phyloP scores from a whole-genome alignment of 2,113 vertebrate genomes.

The Turnix velox region DNA sequence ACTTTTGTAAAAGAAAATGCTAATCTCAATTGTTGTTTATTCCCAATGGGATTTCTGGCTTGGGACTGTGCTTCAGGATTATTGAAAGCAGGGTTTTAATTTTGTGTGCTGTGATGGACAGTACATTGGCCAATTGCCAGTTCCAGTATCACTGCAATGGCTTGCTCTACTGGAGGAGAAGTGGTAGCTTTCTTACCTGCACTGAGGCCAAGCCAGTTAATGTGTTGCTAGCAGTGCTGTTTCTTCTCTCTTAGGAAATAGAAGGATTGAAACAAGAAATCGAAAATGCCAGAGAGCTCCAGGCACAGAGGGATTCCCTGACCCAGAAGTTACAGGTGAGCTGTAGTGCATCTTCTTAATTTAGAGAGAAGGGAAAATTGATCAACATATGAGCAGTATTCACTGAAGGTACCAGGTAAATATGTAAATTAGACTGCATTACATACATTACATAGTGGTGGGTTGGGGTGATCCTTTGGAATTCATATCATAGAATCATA shows the following conservation, averaged over 20 bases:
- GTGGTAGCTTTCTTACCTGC: neutral
- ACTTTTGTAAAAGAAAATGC: neutral
- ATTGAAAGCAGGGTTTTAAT: neutral
- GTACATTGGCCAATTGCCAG: neutral
- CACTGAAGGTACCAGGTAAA: neutral
- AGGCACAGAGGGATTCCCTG: slow-evolving; percentile 91
- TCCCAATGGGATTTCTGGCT: neutral
- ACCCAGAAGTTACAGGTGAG: slow-evolving; percentile 93
- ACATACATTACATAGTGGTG: neutral
- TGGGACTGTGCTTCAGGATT: neutral
- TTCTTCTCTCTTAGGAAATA: slow-evolving; percentile 85
- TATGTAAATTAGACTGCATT: neutral
- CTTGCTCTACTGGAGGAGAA: neutral
- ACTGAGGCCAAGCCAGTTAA: neutral
- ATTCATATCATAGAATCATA: neutral
- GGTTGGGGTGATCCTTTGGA: neutral
- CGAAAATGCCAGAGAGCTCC: slow-evolving; percentile 92
- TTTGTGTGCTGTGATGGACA: neutral
- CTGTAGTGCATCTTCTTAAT: neutral
- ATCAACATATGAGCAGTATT: neutral
- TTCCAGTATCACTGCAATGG: neutral
- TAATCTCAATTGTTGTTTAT: neutral
- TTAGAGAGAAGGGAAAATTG: neutral
- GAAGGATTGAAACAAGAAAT: slow-evolving; percentile 94
- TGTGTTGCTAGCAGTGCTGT: neutral